Percentiles rank a stretch among this genome's conserved stretches.
These are phyloP conservation scores for Stenopsyche tienmushanensis DNA, from an alignment of 1,140 invertebrate species.

Conservation along the genomic window DNA sequence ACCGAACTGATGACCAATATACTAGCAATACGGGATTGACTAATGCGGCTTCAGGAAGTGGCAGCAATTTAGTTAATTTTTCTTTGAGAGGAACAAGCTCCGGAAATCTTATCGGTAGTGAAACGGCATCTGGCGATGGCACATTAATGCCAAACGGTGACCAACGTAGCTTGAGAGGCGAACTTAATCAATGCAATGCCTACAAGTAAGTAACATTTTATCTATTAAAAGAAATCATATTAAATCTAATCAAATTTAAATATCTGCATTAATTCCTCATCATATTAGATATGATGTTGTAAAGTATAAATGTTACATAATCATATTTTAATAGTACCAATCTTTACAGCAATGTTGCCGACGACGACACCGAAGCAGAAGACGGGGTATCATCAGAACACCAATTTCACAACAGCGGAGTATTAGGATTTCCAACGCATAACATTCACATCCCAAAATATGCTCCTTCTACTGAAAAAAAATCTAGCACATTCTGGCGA, in stretches of 20 bases:
- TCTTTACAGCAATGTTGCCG: constrained; percentile 43
- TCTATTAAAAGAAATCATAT: background rate
- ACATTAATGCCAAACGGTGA: constrained; percentile 7
- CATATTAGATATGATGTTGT: no score
- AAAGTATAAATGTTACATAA: no score
- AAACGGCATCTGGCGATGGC: constrained; percentile 14
- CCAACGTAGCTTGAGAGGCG: constrained; percentile 36
- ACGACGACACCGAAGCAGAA: constrained; percentile 49
- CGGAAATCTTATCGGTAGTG: constrained; percentile 1
- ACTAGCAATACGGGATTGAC: constrained; percentile 10
- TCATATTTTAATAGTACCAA: background rate
- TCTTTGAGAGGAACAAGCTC: constrained; percentile 7
- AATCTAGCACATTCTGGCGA: no score
- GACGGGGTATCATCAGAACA: constrained; percentile 50
- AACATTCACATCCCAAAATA: constrained; percentile 51
- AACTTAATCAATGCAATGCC: constrained; percentile 13
- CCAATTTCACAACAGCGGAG: constrained; percentile 53
- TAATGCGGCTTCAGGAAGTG: constrained; percentile 7
- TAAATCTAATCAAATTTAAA: no score
- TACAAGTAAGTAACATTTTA: constrained; percentile 21
- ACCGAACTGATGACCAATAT: constrained; percentile 4
- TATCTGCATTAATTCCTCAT: no score
- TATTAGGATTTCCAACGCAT: constrained; percentile 53
- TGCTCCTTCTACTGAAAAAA: background rate
- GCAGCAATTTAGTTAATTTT: constrained; percentile 18